These are phyloP conservation scores for Burhinus bistriatus DNA, from an alignment of 2,113 vertebrate species.

Conservation along the genomic window DNA sequence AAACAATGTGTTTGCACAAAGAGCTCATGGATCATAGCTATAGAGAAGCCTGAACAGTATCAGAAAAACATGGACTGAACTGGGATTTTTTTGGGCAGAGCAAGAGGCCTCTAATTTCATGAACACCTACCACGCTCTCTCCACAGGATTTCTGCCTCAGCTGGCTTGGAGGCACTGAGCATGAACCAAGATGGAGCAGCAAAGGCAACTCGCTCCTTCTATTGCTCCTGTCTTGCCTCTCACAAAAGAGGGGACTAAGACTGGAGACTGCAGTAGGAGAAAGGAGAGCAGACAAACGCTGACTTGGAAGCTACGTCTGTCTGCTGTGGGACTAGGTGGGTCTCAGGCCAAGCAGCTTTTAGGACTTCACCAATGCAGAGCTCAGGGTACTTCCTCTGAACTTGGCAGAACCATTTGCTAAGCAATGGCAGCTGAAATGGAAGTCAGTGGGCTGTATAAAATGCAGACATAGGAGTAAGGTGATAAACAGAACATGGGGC, in stretches of 20 bases:
- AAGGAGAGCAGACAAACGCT: not conserved
- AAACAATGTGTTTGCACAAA: not conserved
- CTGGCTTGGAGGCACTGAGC: not conserved
- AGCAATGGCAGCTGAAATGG: not conserved
- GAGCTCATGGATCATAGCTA: not conserved
- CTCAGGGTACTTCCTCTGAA: not conserved
- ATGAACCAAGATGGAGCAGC: not conserved
- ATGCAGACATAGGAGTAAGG: not conserved
- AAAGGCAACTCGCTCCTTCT: not conserved
- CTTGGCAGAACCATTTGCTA: not conserved
- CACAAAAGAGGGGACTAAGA: not conserved
- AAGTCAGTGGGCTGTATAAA: not conserved
- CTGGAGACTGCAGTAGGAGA: not conserved
- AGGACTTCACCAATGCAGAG: not conserved
- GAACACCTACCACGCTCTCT: not conserved
- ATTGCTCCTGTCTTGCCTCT: not conserved
- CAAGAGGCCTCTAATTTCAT: not conserved
- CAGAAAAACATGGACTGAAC: not conserved
- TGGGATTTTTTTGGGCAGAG: not conserved
- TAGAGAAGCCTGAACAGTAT: not conserved
- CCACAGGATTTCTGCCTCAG: not conserved
- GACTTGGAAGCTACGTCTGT: not conserved
- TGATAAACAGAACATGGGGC: not conserved
- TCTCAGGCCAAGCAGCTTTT: not conserved
- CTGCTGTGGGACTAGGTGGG: not conserved